phyloP scores from a whole-genome alignment of 1,140 invertebrate species.

The Drosophila hydei region DNA sequence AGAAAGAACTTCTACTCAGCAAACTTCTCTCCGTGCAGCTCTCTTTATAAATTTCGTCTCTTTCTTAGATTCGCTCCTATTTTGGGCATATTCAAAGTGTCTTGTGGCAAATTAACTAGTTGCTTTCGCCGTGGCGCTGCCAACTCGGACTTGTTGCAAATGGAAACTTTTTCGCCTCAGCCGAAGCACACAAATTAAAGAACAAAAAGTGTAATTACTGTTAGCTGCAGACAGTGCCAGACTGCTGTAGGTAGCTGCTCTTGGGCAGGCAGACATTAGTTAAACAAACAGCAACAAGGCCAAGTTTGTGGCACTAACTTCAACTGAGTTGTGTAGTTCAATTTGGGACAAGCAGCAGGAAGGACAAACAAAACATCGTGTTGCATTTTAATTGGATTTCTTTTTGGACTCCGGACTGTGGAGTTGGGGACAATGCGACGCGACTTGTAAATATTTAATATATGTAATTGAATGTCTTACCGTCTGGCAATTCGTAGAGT shows the following conservation, averaged over 20 bases:
- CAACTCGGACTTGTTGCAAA: constrained; percentile 63
- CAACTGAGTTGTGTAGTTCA: constrained; percentile 66
- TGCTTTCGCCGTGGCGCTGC: constrained; percentile 2
- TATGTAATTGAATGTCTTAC: constrained; percentile 85
- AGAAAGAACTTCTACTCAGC: too few relatives aligned
- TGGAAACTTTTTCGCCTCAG: constrained; percentile 31
- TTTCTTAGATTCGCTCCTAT: too few relatives aligned
- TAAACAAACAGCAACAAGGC: constrained; percentile 35
- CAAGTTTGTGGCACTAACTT: constrained; percentile 63
- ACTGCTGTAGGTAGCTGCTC: neutral
- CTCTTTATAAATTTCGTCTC: too few relatives aligned
- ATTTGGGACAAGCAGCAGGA: constrained; percentile 1
- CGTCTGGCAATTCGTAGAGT: constrained; percentile 95
- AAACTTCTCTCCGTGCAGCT: too few relatives aligned
- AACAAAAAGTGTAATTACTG: constrained; percentile 68
- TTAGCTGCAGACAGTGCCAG: constrained; percentile 43
- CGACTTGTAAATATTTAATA: constrained; percentile 63
- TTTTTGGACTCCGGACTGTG: too few relatives aligned
- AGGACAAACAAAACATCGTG: constrained; percentile 47
- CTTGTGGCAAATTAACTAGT: constrained; percentile 26
- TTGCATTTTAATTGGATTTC: constrained; percentile 70
- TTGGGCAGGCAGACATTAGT: constrained; percentile 46
- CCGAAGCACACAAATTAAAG: constrained; percentile 67
- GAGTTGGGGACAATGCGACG: constrained; percentile 22
- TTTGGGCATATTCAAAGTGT: constrained; percentile 7